Evolutionary conservation across 1,140 invertebrate species (phyloP), one percentile per base, ranked within the genome.

Genomic region (Colletes latitarsis): DNA sequence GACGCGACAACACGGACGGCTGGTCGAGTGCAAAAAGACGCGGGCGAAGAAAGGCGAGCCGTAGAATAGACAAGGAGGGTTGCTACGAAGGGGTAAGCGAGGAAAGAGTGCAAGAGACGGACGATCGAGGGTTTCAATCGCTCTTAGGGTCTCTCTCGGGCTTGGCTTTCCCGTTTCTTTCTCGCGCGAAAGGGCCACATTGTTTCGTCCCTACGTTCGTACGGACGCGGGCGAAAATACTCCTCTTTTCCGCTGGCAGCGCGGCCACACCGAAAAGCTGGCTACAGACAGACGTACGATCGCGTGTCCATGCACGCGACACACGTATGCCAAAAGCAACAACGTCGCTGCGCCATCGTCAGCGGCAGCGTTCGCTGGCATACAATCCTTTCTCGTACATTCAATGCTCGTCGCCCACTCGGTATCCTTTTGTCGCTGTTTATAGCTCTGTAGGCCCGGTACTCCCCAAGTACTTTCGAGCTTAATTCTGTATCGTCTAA

Each of bases 71-170:
- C 12, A 41, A 49, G 39, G 39, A 69, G 43, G 55, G 10, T 14
- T 41, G 39, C 6, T 0, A 64, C 12, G 41, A 15, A 9, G 60
- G 41, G n/a, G 64, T 49, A 46, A 49, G 30, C 41, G 43, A 30
- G 57, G 30, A 66, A 49, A n/a, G 53, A 64, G 75, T 55, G 60
- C 58, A 57, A 81, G 77, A 72, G 70, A 77, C 74, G 70, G 85
- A 84, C 81, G 77, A 57, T 39, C 83, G 81, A 83, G 87, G 70
- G 89, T 90, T 89, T 89, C 89, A 89, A 88, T 90, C 88, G 88
- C 86, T 89, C 83, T 88, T 82, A 89, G 82, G 10, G 82, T 87
- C 88, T 86, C 85, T 87, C 86, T 89, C 88, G 86, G 75, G 70
- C 75, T 78, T 75, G 60, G 78, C 78, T 82, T 88, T 84, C 87